phyloP scores from a whole-genome alignment of 2,888 invertebrate genomes.

The Hyalella azteca region DNA sequence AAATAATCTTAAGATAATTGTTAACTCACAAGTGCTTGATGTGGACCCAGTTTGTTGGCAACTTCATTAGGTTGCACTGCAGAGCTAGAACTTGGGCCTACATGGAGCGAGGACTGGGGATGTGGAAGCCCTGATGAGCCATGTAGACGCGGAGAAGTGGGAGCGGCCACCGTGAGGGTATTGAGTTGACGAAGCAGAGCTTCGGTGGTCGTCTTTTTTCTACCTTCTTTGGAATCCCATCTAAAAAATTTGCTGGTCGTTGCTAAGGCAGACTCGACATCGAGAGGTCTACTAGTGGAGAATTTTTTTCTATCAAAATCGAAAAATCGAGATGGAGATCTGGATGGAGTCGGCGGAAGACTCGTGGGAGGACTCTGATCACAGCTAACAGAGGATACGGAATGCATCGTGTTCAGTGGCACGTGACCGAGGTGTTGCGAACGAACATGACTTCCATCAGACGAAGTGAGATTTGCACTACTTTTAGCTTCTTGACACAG shows the following conservation, averaged over 20 bases:
- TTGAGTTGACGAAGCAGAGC: constrained; percentile 14
- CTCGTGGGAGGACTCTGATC: neutral
- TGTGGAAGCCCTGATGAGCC: neutral
- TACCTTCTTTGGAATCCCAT: constrained; percentile 19
- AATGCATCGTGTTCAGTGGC: neutral
- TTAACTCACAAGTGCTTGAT: constrained; percentile 5
- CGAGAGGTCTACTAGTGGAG: constrained; percentile 30
- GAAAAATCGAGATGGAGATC: constrained; percentile 37
- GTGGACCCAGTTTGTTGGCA: neutral
- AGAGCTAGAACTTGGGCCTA: neutral
- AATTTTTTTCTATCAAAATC: constrained; percentile 19
- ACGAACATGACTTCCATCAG: neutral
- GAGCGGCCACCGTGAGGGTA: constrained; percentile 15
- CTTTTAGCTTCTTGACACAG: neutral
- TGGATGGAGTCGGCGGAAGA: constrained; percentile 20
- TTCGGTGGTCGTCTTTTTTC: neutral
- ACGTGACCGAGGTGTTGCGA: neutral
- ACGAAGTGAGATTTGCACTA: neutral
- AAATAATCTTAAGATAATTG: no score
- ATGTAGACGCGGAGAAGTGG: neutral
- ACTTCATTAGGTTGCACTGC: neutral
- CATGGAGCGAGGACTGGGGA: neutral
- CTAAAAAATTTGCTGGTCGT: constrained; percentile 14
- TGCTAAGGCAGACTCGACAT: neutral
- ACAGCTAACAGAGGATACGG: neutral